Base-by-base conservation (phyloP, 2,797 vertebrate genomes). In the Poeciliopsis gracilis region DNA sequence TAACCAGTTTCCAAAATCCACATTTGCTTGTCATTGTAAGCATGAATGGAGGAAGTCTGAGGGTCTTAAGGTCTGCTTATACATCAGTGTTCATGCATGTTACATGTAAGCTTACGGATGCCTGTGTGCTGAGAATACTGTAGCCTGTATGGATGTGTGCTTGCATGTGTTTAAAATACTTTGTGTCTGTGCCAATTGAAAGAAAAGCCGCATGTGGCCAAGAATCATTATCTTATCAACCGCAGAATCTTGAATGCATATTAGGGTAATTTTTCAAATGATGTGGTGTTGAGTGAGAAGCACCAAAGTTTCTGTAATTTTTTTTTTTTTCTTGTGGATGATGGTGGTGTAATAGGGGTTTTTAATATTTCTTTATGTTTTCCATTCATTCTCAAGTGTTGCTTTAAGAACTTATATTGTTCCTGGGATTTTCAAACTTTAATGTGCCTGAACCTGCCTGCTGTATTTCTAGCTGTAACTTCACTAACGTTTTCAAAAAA, bases 211-310 rank as follows among this genome's bases (percentile, higher is more conserved):
- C 81, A 82, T 87, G 86, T 83, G 73, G 95, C 94, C 94, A 95
- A 95, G 92, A 96, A 95, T 95, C 95, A 93, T 95, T 95, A 93
- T 90, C 94, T 94, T 93, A 93, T 92, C 90, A 95, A 94, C 93
- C 94, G 87, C 95, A 93, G 94, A 94, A 95, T 94, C 93, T 95
- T 95, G 91, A 95, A 94, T 95, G 91, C 90, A 91, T 92, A 94
- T 95, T 90, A 95, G 94, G 84, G 84, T 85, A 81, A 89, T 92
- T 95, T 95, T 95, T 94, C 91, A 96, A 93, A 97, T 96, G 92
- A 96, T 95, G 84, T 93, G 91, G 95, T 95, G 96, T 92, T 97
- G 96, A 97, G 91, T 96, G 96, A 97, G 93, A 91, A 91, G 90
- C 86, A 94, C 95, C 95, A 94, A 95, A 93, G 92, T 92, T 90